phyloP scores from a whole-genome alignment of 64 coral and sea anemone genomes.

The Dendrophyllia cribrosa region DNA sequence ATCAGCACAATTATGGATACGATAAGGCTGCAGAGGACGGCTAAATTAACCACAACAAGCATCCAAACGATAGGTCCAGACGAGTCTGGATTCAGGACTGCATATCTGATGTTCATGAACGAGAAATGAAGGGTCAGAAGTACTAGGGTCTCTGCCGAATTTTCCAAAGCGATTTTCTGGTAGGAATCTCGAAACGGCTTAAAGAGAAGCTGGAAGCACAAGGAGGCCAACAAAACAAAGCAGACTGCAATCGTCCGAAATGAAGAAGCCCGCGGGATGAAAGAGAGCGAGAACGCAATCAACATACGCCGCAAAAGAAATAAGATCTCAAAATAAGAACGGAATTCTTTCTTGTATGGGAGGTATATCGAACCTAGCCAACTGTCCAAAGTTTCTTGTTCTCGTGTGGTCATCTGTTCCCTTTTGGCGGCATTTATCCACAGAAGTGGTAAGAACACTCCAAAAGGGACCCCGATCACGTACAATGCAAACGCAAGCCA shows the following conservation, averaged over 20 bases:
- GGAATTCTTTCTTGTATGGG: conserved; percentile 57
- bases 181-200: conserved; percentile 24
- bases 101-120: conserved; percentile 39
- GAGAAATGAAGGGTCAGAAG: conserved; percentile 50
- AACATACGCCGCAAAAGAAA: conserved; percentile 53
- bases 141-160: conserved; percentile 23
- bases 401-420: neutral
- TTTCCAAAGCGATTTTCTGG: conserved; percentile 19
- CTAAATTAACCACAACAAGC: neutral
- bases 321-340: conserved; percentile 60
- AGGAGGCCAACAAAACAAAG: conserved; percentile 23
- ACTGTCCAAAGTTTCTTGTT: conserved; percentile 64
- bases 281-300: conserved; percentile 47
- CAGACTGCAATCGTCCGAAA: conserved; percentile 54
- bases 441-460: conserved; percentile 66
- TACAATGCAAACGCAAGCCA: conserved; percentile 40
- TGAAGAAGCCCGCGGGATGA: conserved; percentile 20
- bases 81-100: neutral
- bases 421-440: neutral
- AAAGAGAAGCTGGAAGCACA: conserved; percentile 44
- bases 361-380: conserved; percentile 74
- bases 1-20: conserved; percentile 37
- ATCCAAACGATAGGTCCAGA: conserved; percentile 49
- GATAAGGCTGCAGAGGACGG: neutral
- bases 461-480: conserved; percentile 61